Conservation (phyloP, 2,888 invertebrate species). For the Myathropa florea region DNA sequence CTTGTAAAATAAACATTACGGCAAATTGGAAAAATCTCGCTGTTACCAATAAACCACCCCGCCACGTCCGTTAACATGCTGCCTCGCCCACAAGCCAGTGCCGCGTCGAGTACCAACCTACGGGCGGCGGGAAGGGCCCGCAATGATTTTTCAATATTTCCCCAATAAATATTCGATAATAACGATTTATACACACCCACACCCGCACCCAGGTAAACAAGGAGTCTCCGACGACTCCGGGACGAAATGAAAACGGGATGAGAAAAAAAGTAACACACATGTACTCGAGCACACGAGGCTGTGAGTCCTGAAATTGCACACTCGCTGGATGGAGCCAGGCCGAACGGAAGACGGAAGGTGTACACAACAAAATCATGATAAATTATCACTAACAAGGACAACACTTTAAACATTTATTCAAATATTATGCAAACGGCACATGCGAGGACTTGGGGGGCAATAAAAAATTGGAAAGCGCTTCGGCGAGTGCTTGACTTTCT, state of each 20-base stretch:
- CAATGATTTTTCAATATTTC: conserved; percentile 73
- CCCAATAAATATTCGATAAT: conserved; percentile 72
- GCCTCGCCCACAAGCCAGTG: conserved; percentile 52
- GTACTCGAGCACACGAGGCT: not conserved
- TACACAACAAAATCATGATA: conserved; percentile 71
- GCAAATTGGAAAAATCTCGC: conserved; percentile 69
- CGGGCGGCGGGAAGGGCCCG: conserved; percentile 6
- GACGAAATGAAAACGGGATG: conserved; percentile 14
- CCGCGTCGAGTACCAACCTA: not conserved
- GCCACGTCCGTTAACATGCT: conserved; percentile 53
- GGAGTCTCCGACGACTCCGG: conserved; percentile 10
- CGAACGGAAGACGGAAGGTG: conserved; percentile 27
- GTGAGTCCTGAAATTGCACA: conserved; percentile 57
- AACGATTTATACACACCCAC: conserved; percentile 67
- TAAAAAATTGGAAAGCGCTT: conserved; percentile 30
- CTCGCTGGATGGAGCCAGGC: conserved; percentile 10
- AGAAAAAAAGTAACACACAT: not conserved
- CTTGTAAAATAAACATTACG: conserved; percentile 70
- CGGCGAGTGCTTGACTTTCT: conserved; percentile 1
- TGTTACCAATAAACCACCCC: conserved; percentile 57
- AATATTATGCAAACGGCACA: conserved; percentile 71
- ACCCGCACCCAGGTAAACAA: conserved; percentile 1
- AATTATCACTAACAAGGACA: conserved; percentile 72
- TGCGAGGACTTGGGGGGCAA: conserved; percentile 56
- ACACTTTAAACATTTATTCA: conserved; percentile 72